These are phyloP conservation scores for Parazoanthus darwini DNA, from an alignment of 92 coral and sea anemone species.

Conservation along the genomic window DNA sequence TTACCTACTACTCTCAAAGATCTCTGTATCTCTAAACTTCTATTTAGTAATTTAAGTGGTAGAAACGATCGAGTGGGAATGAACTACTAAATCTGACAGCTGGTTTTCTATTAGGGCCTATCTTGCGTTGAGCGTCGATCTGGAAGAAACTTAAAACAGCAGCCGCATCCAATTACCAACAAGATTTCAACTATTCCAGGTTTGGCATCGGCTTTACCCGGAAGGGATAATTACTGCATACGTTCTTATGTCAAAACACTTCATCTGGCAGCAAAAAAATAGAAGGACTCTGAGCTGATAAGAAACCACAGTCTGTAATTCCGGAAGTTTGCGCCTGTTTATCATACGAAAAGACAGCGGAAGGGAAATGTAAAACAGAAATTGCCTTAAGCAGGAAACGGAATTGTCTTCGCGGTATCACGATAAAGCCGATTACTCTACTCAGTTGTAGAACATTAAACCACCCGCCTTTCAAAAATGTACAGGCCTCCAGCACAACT, in stretches of 20 bases:
- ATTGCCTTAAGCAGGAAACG: background rate
- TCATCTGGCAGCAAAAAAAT: constrained; percentile 12
- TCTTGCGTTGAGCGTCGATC: background rate
- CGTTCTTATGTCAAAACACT: background rate
- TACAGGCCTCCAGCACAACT: no score
- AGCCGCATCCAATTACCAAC: background rate
- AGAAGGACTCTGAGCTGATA: constrained; percentile 6
- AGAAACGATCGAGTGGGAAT: no score
- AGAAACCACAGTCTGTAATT: constrained; percentile 21
- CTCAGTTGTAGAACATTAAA: no score
- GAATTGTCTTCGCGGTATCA: background rate
- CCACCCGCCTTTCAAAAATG: no score
- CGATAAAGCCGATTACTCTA: background rate
- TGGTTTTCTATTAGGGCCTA: background rate
- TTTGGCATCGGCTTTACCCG: background rate
- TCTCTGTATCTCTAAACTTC: no score
- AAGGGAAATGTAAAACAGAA: constrained; percentile 22
- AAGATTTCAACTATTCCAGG: background rate
- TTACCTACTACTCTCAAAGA: no score
- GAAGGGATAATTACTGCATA: constrained; percentile 8
- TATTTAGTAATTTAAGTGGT: no score
- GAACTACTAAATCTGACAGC: background rate
- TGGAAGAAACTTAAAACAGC: background rate
- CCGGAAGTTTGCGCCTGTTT: constrained; percentile 18
- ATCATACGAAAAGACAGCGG: constrained; percentile 5